Base-by-base conservation (phyloP, 1,140 invertebrate species). In the Hestina assimilis region DNA sequence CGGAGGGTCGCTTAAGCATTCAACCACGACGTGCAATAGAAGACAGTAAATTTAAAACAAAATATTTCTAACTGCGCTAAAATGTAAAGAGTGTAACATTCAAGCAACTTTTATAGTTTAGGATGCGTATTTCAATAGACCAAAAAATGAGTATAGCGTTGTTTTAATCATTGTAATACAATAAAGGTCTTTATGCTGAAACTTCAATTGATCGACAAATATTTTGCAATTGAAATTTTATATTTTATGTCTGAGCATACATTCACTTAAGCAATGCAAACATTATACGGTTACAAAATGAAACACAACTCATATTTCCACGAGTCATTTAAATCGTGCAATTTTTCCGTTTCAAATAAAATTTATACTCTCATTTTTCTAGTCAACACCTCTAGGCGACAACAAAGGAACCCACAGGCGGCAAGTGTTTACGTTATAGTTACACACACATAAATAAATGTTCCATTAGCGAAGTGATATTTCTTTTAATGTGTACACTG, bases 381-480 rank as follows among this genome's bases (percentile, higher is more conserved):
- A 12, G 14, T 31, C 50, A 51, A 53, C 48, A 41, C 43, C 31
- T 40, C 24, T 31, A 40, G 50, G 51, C 40, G 50, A 48, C 43
- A 48, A 54, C 43, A 54, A 54, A 42, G 6, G 46, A 29, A 40
- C 20, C 9, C 12, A 14, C 33, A 20, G 29, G 28, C 17, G 48
- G 17, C 4, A 26, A 6, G 23, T 8, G 35, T 14, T 40, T 48
- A 42, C 31, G 50, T 54, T 29, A 31, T 45, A 28, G 21, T 42
- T 53, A 43, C 51, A 52, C 48, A 17, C 48, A 50, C 50, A 7
- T 45, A 59, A 19, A 60, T 54, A 54, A 42, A 46, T 47, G 17
- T 24, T 59, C 57, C 50, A 53, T 59, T 59, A 53, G 33, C 31
- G 31, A 46, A 47, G 48, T 60, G 43, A 48, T 53, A 48, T 47